Conservation (phyloP, 2,797 vertebrate species). For the Pampus argenteus region DNA sequence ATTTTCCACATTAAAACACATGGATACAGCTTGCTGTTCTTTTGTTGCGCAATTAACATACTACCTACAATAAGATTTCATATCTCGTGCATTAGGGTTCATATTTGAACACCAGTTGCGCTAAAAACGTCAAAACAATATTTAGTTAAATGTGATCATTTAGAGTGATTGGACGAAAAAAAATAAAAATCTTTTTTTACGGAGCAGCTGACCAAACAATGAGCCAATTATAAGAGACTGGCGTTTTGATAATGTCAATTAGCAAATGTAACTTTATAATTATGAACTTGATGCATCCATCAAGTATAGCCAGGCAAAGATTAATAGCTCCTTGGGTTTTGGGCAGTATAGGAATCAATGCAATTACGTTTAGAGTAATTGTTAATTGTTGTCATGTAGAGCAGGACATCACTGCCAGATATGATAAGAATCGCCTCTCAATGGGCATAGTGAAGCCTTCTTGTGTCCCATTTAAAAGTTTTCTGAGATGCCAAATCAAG, state of each 20-base stretch:
- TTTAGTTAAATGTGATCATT: slow-evolving; percentile 25
- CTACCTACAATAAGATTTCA: slow-evolving; percentile 41
- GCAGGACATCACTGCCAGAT: slow-evolving; percentile 11
- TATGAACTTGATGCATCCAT: slow-evolving; percentile 53
- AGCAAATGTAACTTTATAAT: slow-evolving; percentile 63
- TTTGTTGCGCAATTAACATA: slow-evolving; percentile 60
- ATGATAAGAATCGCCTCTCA: slow-evolving; percentile 32
- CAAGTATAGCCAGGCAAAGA: slow-evolving; percentile 44
- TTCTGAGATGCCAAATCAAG: slow-evolving; percentile 25
- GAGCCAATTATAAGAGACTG: slow-evolving; percentile 46
- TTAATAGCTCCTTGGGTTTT: slow-evolving; percentile 39
- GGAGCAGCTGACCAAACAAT: slow-evolving; percentile 53
- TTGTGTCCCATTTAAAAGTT: slow-evolving; percentile 60
- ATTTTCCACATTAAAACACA: slow-evolving; percentile 65
- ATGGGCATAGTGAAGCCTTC: neutral
- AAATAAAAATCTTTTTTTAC: slow-evolving; percentile 27
- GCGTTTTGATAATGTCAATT: slow-evolving; percentile 59
- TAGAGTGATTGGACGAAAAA: slow-evolving; percentile 42
- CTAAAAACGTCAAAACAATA: neutral
- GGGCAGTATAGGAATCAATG: slow-evolving; percentile 19
- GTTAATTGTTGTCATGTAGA: slow-evolving; percentile 50
- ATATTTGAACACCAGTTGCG: slow-evolving; percentile 17
- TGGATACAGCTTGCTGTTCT: slow-evolving; percentile 46
- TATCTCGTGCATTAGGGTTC: slow-evolving; percentile 17
- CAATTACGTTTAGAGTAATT: slow-evolving; percentile 45